Evolutionary conservation across 2,113 vertebrate genomes (phyloP).

Genomic region (Albula glossodonta): DNA sequence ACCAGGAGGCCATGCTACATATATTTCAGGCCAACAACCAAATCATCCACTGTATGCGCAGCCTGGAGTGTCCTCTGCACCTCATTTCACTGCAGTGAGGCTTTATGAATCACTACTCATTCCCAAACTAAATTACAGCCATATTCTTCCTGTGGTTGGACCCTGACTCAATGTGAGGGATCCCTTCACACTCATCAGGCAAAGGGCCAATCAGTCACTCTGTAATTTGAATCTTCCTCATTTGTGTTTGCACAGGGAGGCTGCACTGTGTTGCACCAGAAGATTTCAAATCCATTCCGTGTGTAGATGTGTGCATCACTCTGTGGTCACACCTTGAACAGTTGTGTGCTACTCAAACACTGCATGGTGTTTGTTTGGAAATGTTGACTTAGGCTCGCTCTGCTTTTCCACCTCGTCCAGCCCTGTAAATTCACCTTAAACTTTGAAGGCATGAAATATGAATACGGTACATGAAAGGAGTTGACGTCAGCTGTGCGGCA

Average conservation of each 20-base stretch:
- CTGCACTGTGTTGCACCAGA: neutral
- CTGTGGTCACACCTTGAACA: neutral
- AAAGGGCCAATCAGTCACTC: neutral
- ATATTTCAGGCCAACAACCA: too few relatives aligned
- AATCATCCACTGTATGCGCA: neutral
- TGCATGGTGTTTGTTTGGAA: constrained; percentile 9
- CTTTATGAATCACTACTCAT: constrained; percentile 32
- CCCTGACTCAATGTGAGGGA: constrained; percentile 25
- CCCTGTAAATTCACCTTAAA: constrained; percentile 56
- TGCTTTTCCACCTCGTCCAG: constrained; percentile 27
- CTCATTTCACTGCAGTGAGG: constrained; percentile 16
- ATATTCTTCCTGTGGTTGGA: constrained; percentile 17
- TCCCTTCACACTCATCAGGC: neutral
- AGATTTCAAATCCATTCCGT: neutral
- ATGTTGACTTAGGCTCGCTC: constrained; percentile 41
- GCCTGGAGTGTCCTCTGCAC: constrained; percentile 4
- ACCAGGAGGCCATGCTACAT: neutral
- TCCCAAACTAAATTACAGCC: constrained; percentile 32
- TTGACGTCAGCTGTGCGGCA: constrained; percentile 56
- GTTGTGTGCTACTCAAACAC: neutral
- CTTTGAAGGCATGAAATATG: constrained; percentile 65
- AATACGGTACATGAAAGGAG: constrained; percentile 59
- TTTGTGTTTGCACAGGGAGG: neutral
- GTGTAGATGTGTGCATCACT: neutral
- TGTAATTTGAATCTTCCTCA: neutral